Percentiles rank a stretch among this genome's conserved stretches.
Evolutionary conservation across 2,888 invertebrate species (phyloP).

Genomic region (Zaprionus lineosus): DNA sequence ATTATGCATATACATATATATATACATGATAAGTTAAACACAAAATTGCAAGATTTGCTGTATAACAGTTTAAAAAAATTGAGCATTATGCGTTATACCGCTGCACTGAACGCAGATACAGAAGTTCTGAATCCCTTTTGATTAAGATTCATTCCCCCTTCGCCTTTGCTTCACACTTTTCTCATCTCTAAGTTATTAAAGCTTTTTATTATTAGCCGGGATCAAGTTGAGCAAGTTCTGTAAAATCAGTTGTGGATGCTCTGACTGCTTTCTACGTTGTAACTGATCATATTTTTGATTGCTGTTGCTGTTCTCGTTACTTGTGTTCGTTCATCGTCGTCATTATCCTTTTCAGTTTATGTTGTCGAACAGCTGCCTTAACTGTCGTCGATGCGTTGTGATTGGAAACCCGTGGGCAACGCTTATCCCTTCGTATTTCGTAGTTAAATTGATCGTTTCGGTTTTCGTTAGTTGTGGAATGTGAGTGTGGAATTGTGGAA

Average conservation of each 20-base stretch:
- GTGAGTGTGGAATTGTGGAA: slow-evolving; percentile 4
- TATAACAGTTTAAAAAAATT: slow-evolving; percentile 55
- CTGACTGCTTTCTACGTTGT: neutral
- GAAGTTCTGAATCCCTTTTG: neutral
- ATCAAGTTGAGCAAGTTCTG: slow-evolving; percentile 22
- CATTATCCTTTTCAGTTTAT: too few species aligned
- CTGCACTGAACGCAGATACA: slow-evolving; percentile 10
- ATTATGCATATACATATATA: slow-evolving; percentile 9
- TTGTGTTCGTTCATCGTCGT: too few species aligned
- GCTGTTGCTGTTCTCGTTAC: too few species aligned
- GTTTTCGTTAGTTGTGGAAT: slow-evolving; percentile 21
- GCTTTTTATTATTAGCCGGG: slow-evolving; percentile 23
- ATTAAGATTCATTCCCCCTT: neutral
- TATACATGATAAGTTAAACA: slow-evolving; percentile 4
- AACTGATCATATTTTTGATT: neutral
- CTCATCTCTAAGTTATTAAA: slow-evolving; percentile 10
- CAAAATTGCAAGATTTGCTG: slow-evolving; percentile 14
- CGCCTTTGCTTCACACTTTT: neutral
- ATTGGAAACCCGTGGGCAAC: too few species aligned
- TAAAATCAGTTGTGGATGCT: slow-evolving; percentile 1
- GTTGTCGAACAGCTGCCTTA: too few species aligned
- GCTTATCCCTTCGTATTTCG: neutral
- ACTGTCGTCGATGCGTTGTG: too few species aligned
- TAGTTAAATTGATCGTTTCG: neutral
- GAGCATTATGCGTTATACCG: slow-evolving; percentile 50